Conservation (phyloP, 2,113 vertebrate genomes). For the Pyxicephalus adspersus region DNA sequence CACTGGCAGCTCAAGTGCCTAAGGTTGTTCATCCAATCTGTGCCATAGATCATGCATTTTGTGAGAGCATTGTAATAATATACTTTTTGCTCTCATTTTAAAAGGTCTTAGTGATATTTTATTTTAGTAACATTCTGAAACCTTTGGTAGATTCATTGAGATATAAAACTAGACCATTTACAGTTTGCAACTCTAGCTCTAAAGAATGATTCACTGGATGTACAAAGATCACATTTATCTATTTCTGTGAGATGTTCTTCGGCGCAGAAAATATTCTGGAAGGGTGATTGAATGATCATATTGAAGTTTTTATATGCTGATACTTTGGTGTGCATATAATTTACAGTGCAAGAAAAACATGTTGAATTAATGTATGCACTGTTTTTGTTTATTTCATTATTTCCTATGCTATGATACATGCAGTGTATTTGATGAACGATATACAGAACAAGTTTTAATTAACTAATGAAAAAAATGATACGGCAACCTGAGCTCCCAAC, state of each 20-base stretch:
- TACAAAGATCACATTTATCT: conserved; percentile 38
- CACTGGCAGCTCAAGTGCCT: background rate
- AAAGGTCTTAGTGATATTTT: conserved; percentile 26
- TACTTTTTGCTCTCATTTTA: conserved; percentile 29
- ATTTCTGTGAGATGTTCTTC: conserved; percentile 10
- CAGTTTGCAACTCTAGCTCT: background rate
- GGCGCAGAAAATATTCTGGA: background rate
- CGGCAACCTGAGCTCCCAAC: too few species aligned
- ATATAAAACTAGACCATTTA: conserved; percentile 42
- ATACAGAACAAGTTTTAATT: too few species aligned
- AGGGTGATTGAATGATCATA: conserved; percentile 26
- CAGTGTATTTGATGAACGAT: too few species aligned
- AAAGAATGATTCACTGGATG: conserved; percentile 9
- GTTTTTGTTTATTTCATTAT: too few species aligned
- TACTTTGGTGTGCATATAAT: background rate
- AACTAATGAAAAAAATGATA: too few species aligned
- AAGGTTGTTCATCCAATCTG: conserved; percentile 10
- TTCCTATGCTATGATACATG: too few species aligned
- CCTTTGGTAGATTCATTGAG: conserved; percentile 29
- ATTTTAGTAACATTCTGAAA: conserved; percentile 22
- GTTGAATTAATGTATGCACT: background rate
- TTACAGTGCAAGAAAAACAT: background rate
- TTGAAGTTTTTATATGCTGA: conserved; percentile 8
- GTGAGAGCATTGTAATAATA: conserved; percentile 5
- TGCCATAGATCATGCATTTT: conserved; percentile 10